Percentiles rank a stretch among this genome's conserved stretches.
phyloP scores from a whole-genome alignment of 2,113 vertebrate genomes.

The Tyto alba region DNA sequence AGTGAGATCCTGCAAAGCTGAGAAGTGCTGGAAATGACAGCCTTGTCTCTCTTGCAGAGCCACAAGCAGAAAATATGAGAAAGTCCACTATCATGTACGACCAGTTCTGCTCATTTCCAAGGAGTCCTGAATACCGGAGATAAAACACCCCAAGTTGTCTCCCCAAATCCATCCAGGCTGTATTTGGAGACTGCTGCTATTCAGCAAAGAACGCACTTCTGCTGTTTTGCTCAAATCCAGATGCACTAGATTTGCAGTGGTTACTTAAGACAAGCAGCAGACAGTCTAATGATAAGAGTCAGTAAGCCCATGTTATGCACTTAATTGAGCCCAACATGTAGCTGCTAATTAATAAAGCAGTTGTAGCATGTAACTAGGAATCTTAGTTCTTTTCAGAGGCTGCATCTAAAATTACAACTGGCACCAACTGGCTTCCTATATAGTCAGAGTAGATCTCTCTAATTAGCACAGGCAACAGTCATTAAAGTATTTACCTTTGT shows the following conservation, averaged over 20 bases:
- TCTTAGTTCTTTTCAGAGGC: background rate
- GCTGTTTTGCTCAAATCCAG: background rate
- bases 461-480: background rate
- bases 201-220: background rate
- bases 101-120: background rate
- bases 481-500: background rate
- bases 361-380: background rate
- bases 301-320: background rate
- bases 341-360: background rate
- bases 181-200: background rate
- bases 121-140: background rate
- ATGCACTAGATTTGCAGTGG: background rate
- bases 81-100: rapidly evolving
- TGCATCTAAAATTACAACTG: background rate
- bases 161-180: background rate
- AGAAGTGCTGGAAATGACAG: background rate
- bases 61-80: background rate
- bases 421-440: background rate
- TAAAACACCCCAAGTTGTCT: background rate
- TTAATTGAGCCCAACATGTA: background rate
- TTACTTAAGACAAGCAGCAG: background rate
- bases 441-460: background rate
- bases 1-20: background rate
- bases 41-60: background rate
- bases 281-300: background rate